Percentiles rank a stretch among this genome's conserved stretches.
These are phyloP conservation scores for Zosterops hypoxanthus DNA, from an alignment of 2,113 vertebrate species.

Conservation along the genomic window DNA sequence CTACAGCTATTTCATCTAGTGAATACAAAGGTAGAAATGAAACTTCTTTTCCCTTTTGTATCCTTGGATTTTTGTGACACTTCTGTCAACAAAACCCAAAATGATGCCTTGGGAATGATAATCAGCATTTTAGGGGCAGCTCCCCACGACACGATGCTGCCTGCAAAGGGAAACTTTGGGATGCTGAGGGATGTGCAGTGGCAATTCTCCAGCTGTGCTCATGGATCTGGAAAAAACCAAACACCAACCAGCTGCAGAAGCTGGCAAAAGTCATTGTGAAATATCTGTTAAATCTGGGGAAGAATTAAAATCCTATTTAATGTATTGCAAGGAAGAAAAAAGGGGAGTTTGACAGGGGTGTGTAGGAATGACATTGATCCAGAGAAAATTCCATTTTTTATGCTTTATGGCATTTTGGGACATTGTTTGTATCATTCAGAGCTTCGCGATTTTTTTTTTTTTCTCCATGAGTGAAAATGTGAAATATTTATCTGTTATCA, in stretches of 20 bases:
- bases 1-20: not conserved
- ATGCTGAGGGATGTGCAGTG: not conserved
- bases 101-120: not conserved
- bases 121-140: not conserved
- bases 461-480: not conserved
- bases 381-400: not conserved
- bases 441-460: not conserved
- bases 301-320: not conserved
- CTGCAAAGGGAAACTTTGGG: not conserved
- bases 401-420: not conserved
- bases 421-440: not conserved
- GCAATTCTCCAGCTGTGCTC: not conserved
- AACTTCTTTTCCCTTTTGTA: not conserved
- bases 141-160: not conserved
- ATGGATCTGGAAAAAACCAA: not conserved
- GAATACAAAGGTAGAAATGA: not conserved
- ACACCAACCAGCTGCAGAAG: not conserved
- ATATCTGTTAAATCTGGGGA: not conserved
- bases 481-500: not conserved
- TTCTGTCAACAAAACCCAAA: not conserved
- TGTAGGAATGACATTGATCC: not conserved
- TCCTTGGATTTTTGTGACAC: not conserved
- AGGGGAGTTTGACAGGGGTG: not conserved
- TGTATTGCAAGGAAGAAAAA: not conserved
- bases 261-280: not conserved